Evolutionary conservation across 2,797 vertebrate species (phyloP), one percentile per base, ranked within the genome.

Genomic region (Acanthurus tractus): DNA sequence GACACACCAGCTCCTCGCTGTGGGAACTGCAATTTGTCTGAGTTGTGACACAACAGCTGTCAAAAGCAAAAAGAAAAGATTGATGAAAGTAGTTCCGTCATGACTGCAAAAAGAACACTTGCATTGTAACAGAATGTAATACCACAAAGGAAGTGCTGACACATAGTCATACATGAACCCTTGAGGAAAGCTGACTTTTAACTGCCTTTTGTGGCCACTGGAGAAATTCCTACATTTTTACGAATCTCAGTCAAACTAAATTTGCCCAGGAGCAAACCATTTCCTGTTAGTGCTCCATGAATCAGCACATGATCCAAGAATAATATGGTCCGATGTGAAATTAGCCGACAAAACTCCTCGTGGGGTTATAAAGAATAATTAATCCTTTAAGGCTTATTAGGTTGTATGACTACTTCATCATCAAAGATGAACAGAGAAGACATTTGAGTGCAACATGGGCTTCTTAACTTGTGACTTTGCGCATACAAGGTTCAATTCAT

Each of bases 11-110:
- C 85, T 91, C 78, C 82, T 63, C 46, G 45, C 76, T 73, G 81
- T 93, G 93, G 89, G 90, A 95, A 94, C 69, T 49, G 80, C 49
- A 75, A 63, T 88, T 82, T 88, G 61, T 88, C 82, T 88, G 34
- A 56, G 81, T 57, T 74, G 78, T 91, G 87, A 90, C 89, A 84
- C 87, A 91, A 84, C 77, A 56, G 63, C 22, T 63, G 75, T 46
- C 78, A 70, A 78, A 69, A 53, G 61, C 34, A 29, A 7, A 62
- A 64, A 78, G 64, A 48, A 72, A 82, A 82, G 75, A 86, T 68
- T 86, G 18, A 88, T 76, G 12, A 25, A 69, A 12, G 36, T 29
- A 64, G 55, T 23, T 2, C 2, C 15, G 4, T 87, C 80, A 91
- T 23, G 10, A 36, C 0, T 4, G 20, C 38, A 57, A 79, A 29